Evolutionary conservation across 2,888 invertebrate species (phyloP), one percentile per base, ranked within the genome.

Genomic region (Hyalella azteca): DNA sequence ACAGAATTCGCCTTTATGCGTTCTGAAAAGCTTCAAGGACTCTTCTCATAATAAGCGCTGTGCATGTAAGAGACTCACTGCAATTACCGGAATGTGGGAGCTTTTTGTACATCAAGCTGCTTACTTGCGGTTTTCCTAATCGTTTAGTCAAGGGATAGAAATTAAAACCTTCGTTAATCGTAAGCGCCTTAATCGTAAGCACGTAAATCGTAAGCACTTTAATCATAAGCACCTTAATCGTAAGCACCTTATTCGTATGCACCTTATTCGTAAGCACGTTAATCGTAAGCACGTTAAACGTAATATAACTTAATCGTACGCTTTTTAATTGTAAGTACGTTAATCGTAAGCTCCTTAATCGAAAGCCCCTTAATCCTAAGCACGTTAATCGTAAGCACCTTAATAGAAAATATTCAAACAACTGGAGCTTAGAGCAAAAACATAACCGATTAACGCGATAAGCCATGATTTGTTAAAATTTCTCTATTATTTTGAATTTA

Each of bases 1-100:
- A 22, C 29, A 26, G 54, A 54, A 54, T 54, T 54, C 54, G 54
- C 54, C 29, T 54, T 54, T 54, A 54, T 54, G 54, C 22, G 26
- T 54, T 29, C 26, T 54, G 54, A 54, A 54, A 54, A 54, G 54
- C 22, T 54, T 26, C 26, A 29, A 54, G 54, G 19, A 29, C 54
- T 26, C 54, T 54, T 29, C 54, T n/a, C n/a, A n/a, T n/a, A n/a
- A n/a, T n/a, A n/a, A 49, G 45, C 7, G 45, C 45, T 45, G 7
- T 45, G 45, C 7, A 45, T 15, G 45, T 45, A 15, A 15, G 45
- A 7, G 45, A 7, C 15, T 15, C 7, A 11, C 15, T 45, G 15
- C 45, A 45, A 11, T 7, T 45, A 45, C 45, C 9, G 7, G 45
- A 45, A 15, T 45, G 45, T 45, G 45, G 15, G 45, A 45, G 15